Base-by-base conservation (phyloP, 2,797 vertebrate species). In the Syncerus caffer region DNA sequence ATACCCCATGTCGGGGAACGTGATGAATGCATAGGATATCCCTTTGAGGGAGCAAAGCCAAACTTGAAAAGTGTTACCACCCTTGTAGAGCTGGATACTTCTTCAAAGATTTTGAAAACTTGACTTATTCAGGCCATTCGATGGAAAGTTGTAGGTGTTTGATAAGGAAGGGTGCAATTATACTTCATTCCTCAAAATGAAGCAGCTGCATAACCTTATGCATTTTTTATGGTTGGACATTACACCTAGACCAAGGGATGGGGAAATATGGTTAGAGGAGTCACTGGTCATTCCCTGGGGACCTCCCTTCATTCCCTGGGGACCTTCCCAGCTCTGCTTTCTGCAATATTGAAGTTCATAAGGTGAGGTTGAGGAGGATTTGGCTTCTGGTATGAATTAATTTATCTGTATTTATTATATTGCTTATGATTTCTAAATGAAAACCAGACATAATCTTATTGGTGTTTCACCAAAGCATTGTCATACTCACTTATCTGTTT, bases 341-440 rank as follows among this genome's bases (percentile, higher is more conserved):
- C 14, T 85, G 27, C 1, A 3, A 4, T 71, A 8, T 34, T 64
- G 27, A 74, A 57, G 57, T 88, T 95, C 47, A 64, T 4, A 47
- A 10, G 31, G 50, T 55, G 62, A 74, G 1, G 6, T 19, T n/a
- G 2, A 50, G 42, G 19, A 84, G 74, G 45, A 31, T 78, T 92
- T 90, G 21, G 23, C 74, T 95, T 89, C 53, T 80, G 87, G 29
- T 53, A 57, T 51, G 60, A 96, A 25, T 80, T 42, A 67, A 88
- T 82, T 60, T 15, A 47, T 89, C 74, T 74, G 15, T 17, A 76
- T 82, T 67, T 92, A 74, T 58, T 84, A 19, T 57, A 53, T 57
- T 71, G 34, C 50, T 94, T 95, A 74, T 42, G 51, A 67, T 80
- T 95, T 88, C 85, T 45, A 42, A 53, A 53, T 74, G 45, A 85